Conservation (phyloP, 2,888 invertebrate genomes). For the Eilema caniola region DNA sequence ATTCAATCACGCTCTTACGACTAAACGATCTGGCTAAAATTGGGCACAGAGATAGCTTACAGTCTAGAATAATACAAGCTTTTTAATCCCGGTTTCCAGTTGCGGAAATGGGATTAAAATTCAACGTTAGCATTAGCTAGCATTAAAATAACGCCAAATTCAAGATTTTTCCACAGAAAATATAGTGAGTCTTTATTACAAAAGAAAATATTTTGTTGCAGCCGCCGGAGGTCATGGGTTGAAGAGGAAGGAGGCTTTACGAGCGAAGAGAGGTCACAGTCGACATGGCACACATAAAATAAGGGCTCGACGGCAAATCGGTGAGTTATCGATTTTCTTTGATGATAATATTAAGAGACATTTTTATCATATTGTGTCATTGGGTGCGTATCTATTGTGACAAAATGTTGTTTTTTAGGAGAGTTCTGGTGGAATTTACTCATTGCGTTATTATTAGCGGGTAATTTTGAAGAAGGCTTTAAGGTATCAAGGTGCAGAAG, state of each 20-base stretch:
- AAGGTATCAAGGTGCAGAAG: too few relatives aligned
- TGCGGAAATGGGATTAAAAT: too few relatives aligned
- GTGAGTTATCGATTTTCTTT: slow-evolving; percentile 48
- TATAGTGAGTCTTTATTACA: background rate
- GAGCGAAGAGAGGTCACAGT: slow-evolving; percentile 55
- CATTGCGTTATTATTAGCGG: too few relatives aligned
- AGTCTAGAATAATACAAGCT: too few relatives aligned
- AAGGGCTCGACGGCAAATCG: slow-evolving; percentile 62
- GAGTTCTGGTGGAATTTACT: background rate
- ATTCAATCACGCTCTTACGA: too few relatives aligned
- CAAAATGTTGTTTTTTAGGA: background rate
- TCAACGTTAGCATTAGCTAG: too few relatives aligned
- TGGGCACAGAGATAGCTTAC: too few relatives aligned
- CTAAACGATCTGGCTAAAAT: too few relatives aligned
- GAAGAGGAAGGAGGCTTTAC: slow-evolving; percentile 64
- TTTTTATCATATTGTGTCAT: background rate
- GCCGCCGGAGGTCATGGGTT: slow-evolving; percentile 65
- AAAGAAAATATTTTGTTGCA: slow-evolving; percentile 42
- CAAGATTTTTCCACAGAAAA: background rate
- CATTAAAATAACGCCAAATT: too few relatives aligned
- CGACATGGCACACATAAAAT: slow-evolving; percentile 44
- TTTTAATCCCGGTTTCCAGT: too few relatives aligned
- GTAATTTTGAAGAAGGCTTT: too few relatives aligned
- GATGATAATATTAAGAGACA: background rate
- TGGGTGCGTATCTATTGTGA: background rate